Evolutionary conservation across 2,797 vertebrate genomes (phyloP), one percentile per base, ranked within the genome.

Genomic region (Hybognathus amarus): DNA sequence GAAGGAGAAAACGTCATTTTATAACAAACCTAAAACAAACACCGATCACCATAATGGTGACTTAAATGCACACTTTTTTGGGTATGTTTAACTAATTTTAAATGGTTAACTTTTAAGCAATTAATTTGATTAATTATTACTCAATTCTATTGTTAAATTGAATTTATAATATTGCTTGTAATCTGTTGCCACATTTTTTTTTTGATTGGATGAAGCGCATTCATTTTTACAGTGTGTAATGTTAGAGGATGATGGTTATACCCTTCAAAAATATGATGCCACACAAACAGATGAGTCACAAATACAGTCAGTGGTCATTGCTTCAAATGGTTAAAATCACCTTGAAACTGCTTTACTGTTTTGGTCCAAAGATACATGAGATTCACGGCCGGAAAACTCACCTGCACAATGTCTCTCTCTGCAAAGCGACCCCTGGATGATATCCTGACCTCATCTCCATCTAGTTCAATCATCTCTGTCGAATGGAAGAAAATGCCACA

Each of bases 361-460:
- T 61, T 12, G 17, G 17, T 74, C 56, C 13, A 63, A 5, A 64
- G 5, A 73, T 63, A 75, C 40, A 56, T 42, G 38, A 45, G 50
- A 30, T 40, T 66, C 6, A 24, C 4, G 22, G 33, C 7, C 74
- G 17, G 33, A 76, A 42, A 66, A 17, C 70, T 30, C 90, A 99
- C 98, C 98, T 99, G 98, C 71, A 99, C 98, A 85, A 99, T 99
- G 91, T 99, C 98, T 89, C 98, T 94, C 93, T 99, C 98, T 0
- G 98, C 98, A 75, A 94, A 97, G 69, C 96, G 95, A 92, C 98
- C 98, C 92, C 98, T 96, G 83, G 98, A 99, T 30, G 98, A 99
- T 87, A 99, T 96, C 88, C 98, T 94, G 84, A 98, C 95, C 86
- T 98, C 96, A 89, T 99, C 98, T 38, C 98, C 98, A 91, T 99